Conservation (phyloP, 2,888 invertebrate species). For the Drosophila lacicola region DNA sequence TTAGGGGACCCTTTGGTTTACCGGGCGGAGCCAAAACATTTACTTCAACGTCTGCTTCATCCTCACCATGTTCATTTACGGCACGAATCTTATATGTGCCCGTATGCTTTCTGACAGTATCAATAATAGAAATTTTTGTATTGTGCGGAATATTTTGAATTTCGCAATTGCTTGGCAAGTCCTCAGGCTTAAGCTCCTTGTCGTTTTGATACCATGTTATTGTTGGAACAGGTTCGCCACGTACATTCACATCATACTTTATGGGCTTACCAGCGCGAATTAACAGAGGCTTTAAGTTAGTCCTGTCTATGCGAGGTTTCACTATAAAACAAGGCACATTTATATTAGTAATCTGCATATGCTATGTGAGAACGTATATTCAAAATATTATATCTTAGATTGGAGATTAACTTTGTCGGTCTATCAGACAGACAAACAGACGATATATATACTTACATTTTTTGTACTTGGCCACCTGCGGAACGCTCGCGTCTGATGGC, state of each 20-base stretch:
- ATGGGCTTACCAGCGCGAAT: conserved; percentile 96
- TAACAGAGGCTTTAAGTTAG: conserved; percentile 94
- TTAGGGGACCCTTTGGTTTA: conserved; percentile 95
- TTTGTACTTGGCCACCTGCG: conserved; percentile 95
- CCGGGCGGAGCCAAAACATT: conserved; percentile 93
- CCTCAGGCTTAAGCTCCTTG: conserved; percentile 90
- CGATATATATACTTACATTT: conserved; percentile 88
- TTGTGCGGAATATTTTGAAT: conserved; percentile 96
- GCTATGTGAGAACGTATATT: too few species aligned
- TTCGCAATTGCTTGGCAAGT: conserved; percentile 87
- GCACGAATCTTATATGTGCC: conserved; percentile 96
- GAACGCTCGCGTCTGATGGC: conserved; percentile 95
- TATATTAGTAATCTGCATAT: too few species aligned
- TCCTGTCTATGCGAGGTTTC: conserved; percentile 98
- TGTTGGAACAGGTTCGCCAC: conserved; percentile 97
- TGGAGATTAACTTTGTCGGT: too few species aligned
- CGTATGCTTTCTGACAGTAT: conserved; percentile 92
- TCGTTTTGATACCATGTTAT: conserved; percentile 95
- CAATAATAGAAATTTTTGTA: conserved; percentile 93
- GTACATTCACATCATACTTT: conserved; percentile 96
- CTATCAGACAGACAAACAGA: too few species aligned
- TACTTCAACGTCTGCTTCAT: conserved; percentile 97
- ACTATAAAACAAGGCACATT: conserved; percentile 86
- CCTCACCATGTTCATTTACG: conserved; percentile 95
- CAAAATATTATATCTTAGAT: too few species aligned